Evolutionary conservation across 2,888 invertebrate genomes (phyloP).

Genomic region (Aphodius granarius): DNA sequence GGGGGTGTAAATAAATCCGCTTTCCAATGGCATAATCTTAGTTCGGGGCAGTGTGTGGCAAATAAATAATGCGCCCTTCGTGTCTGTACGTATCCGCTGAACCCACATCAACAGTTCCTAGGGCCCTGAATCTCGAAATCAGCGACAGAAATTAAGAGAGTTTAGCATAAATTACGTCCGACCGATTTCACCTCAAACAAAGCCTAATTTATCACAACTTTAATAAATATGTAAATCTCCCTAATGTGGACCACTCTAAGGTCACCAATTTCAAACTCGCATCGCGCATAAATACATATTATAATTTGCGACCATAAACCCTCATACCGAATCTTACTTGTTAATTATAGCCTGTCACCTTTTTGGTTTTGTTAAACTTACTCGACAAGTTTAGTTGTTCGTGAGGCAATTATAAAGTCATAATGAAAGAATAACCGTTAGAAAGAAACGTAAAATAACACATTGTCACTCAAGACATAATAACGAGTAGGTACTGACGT

Average conservation of each 20-base stretch:
- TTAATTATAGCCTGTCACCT: background rate
- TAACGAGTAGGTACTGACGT: background rate
- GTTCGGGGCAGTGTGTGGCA: background rate
- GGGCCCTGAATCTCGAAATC: background rate
- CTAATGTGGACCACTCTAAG: background rate
- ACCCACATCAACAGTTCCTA: background rate
- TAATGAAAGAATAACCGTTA: background rate
- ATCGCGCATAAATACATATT: background rate
- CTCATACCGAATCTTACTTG: background rate
- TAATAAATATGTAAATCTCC: background rate
- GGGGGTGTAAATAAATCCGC: background rate
- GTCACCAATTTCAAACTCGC: background rate
- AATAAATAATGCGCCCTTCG: background rate
- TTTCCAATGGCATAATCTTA: background rate
- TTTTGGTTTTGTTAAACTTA: background rate
- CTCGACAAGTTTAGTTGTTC: no score
- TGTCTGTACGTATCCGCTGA: background rate
- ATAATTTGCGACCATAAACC: background rate
- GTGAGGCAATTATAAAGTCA: background rate
- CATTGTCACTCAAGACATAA: background rate
- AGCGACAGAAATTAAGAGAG: background rate
- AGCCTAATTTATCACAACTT: background rate
- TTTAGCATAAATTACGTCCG: background rate
- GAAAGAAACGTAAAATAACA: background rate
- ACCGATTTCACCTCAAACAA: background rate